These are phyloP conservation scores for Yponomeuta cagnagella DNA, from an alignment of 2,888 invertebrate genomes.

Conservation along the genomic window DNA sequence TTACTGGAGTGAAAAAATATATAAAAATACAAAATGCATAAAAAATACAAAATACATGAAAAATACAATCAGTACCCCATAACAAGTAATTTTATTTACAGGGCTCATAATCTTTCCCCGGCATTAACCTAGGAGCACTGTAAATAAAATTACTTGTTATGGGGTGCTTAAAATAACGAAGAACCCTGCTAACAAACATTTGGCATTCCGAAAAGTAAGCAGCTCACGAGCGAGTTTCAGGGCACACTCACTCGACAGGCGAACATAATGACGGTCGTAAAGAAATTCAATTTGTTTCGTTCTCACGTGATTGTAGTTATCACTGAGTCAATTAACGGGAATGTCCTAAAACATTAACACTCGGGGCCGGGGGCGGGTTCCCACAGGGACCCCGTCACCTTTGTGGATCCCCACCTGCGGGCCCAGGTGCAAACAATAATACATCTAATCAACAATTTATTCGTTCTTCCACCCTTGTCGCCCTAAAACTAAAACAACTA, in stretches of 20 bases:
- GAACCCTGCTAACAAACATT: not conserved
- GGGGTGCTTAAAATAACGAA: not conserved
- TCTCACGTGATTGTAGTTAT: constrained; percentile 23
- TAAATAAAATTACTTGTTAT: too few relatives aligned
- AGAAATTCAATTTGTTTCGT: constrained; percentile 16
- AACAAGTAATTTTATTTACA: too few relatives aligned
- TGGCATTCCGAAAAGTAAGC: not conserved
- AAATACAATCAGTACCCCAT: too few relatives aligned
- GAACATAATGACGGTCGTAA: constrained; percentile 9
- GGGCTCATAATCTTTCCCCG: too few relatives aligned
- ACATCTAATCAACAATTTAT: constrained; percentile 55
- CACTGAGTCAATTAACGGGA: constrained; percentile 26
- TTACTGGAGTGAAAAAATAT: too few relatives aligned
- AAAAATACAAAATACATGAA: too few relatives aligned
- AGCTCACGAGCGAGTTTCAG: not conserved
- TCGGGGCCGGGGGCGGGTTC: constrained; percentile 35
- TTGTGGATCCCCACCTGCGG: constrained; percentile 30
- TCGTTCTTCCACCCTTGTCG: constrained; percentile 50
- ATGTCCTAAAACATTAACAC: constrained; percentile 26
- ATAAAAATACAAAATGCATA: too few relatives aligned
- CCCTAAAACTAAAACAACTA: constrained; percentile 32
- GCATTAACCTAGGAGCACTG: too few relatives aligned
- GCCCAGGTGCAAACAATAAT: constrained; percentile 68
- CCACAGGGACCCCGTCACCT: constrained; percentile 55
- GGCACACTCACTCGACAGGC: not conserved